These are phyloP conservation scores for Ispidina lecontei DNA, from an alignment of 2,797 vertebrate genomes.

Conservation along the genomic window DNA sequence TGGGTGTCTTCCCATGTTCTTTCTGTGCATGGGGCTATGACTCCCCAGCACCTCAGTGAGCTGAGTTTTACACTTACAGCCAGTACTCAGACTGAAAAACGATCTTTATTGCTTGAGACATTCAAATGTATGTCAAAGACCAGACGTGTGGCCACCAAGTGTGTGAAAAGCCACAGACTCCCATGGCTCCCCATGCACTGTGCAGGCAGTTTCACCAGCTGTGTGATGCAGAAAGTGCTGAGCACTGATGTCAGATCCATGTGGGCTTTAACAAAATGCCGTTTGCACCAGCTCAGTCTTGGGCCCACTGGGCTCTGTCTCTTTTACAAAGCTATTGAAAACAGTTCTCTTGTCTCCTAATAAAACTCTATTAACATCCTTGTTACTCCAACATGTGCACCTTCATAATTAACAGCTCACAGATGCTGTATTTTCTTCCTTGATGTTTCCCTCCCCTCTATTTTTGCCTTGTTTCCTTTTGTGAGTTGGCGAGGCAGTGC, in stretches of 20 bases:
- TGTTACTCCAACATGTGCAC: background rate
- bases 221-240: rapidly evolving
- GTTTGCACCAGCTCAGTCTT: background rate
- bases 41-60: background rate
- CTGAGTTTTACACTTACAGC: background rate
- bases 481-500: conserved; percentile 3
- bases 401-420: conserved; percentile 33
- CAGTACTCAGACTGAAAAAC: background rate
- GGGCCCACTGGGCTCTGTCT: background rate
- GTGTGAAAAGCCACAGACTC: background rate
- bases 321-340: background rate
- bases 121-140: background rate
- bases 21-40: background rate
- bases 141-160: background rate
- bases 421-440: conserved; percentile 4
- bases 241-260: rapidly evolving
- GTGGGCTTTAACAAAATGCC: background rate
- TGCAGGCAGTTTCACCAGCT: background rate
- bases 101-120: background rate
- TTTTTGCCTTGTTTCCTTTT: conserved; percentile 31
- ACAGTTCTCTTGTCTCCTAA: background rate
- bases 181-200: rapidly evolving
- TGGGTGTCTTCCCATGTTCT: background rate
- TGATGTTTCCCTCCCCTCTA: background rate
- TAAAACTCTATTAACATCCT: background rate